Percentiles rank a stretch among this genome's conserved stretches.
Conservation (phyloP, 2,797 vertebrate genomes). For the Leontocebus nigricollis region DNA sequence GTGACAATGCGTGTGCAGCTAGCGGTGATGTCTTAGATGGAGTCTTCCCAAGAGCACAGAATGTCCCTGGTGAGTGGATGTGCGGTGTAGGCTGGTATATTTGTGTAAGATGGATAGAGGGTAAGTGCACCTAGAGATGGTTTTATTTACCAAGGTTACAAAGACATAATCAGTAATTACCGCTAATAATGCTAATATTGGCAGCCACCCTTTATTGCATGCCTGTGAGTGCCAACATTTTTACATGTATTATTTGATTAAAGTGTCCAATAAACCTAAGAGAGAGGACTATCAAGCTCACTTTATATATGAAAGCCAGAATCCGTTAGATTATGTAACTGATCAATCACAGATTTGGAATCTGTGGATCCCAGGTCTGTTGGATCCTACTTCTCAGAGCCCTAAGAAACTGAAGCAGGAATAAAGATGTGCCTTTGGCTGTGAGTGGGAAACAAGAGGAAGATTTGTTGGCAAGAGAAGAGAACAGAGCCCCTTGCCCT, state of each 20-base stretch:
- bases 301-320: background rate
- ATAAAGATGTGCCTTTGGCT: rapidly evolving
- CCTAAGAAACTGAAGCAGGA: background rate
- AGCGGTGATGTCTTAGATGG: rapidly evolving
- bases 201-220: rapidly evolving
- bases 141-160: background rate
- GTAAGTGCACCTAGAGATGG: rapidly evolving
- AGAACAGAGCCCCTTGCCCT: background rate
- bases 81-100: rapidly evolving
- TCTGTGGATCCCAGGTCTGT: background rate
- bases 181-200: background rate
- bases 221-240: too few species aligned
- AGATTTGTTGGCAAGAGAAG: background rate
- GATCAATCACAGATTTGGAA: background rate
- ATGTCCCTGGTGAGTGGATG: background rate
- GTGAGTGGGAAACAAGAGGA: background rate
- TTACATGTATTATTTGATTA: background rate
- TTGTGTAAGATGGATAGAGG: rapidly evolving
- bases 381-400: background rate
- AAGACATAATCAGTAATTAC: background rate
- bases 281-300: background rate
- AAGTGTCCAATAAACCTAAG: background rate
- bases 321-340: background rate
- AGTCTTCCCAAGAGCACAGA: background rate
- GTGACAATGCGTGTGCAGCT: background rate